Base-by-base conservation (phyloP, 2,113 vertebrate genomes). In the Notarius lentiginosus region DNA sequence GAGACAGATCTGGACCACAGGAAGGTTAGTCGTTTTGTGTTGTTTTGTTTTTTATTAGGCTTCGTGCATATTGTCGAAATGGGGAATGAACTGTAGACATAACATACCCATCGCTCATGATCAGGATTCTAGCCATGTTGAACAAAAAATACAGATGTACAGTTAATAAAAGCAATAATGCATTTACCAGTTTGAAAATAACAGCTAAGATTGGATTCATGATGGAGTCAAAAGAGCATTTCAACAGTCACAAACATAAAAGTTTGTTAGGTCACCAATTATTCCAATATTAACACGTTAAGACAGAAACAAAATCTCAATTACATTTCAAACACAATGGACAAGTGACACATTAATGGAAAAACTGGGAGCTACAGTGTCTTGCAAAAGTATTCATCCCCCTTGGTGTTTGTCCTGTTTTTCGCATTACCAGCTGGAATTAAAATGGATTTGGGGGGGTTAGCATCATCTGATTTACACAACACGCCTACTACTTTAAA, bases 21-120 rank as follows among this genome's bases (percentile, higher is more conserved):
- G 49, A 53, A 75, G 27, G 86, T 87, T 75, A 87, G 86, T 63
- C 30, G 24, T 61, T 60, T 61, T 22, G 34, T 49, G 51, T 56
- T 47, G 1, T 12, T 34, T 72, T 22, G 41, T 30, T 61, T 56
- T 76, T 2, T 5, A 24, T 82, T 84, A 4, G 79, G 84, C 82
- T 88, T 92, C 96, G 95, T 96, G 95, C 96, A 96, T 90, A 88
- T 66, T 87, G 83, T 90, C 87, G 89, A 92, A 89, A 88, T 90
- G 93, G 92, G 89, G 88, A 93, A 93, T 91, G 90, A 93, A 93
- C 86, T 84, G 92, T 92, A 86, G 92, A 96, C 95, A 92, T 96
- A 96, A 96, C 96, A 93, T 96, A 96, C 95, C 95, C 96, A 96
- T 96, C 95, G 95, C 66, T 94, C 96, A 95, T 95, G 95, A 93